A percentile compares a stretch with the other conserved stretches of the same genome.
Conservation (phyloP, 2,888 invertebrate species). For the Reticulitermes lucifugus region DNA sequence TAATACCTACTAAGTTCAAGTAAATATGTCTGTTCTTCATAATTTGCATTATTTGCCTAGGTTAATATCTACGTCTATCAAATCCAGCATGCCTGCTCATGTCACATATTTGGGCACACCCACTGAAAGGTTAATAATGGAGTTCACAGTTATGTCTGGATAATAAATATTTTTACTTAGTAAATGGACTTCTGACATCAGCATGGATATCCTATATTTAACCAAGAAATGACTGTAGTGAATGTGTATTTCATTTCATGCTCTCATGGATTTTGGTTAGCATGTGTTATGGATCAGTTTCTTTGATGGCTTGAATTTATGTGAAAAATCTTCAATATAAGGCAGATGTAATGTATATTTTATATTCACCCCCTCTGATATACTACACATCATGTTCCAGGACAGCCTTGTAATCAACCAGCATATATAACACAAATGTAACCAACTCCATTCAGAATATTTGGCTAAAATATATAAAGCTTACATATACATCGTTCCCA, state of each 20-base stretch:
- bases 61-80: too few relatives aligned
- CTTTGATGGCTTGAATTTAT: neutral
- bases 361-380: neutral
- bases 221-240: neutral
- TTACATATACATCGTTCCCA: neutral
- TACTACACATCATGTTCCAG: neutral
- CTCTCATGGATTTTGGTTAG: neutral
- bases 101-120: too few relatives aligned
- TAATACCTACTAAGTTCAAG: too few relatives aligned
- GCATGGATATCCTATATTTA: too few relatives aligned
- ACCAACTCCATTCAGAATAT: neutral
- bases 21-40: too few relatives aligned
- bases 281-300: neutral
- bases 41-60: too few relatives aligned
- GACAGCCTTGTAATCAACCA: conserved; percentile 12
- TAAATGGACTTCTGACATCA: too few relatives aligned
- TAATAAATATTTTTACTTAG: too few relatives aligned
- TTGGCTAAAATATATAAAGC: neutral
- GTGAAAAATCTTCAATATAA: neutral
- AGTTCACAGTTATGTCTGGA: too few relatives aligned
- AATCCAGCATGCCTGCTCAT: too few relatives aligned
- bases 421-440: conserved; percentile 14
- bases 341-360: neutral
- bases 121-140: too few relatives aligned
- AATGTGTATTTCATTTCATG: too few relatives aligned